Evolutionary conservation across 1,140 invertebrate genomes (phyloP).

Genomic region (Pseudomyrmex pallidus): DNA sequence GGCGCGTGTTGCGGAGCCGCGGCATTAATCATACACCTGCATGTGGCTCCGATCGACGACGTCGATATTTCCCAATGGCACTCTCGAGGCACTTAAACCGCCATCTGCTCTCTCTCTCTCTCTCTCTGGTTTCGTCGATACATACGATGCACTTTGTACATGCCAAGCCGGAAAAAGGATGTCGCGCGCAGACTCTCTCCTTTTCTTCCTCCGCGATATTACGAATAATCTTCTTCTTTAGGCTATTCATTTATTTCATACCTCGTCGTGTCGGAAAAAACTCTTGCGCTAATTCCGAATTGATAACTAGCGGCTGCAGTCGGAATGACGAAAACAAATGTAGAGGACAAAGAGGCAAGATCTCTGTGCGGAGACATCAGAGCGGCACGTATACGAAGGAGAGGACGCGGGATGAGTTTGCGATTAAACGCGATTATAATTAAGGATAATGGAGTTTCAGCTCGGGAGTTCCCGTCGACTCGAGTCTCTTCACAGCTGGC

Average conservation of each 20-base stretch:
- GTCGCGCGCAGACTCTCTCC: not conserved
- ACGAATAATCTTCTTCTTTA: slow-evolving; percentile 28
- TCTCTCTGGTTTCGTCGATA: not conserved
- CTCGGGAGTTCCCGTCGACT: slow-evolving; percentile 71
- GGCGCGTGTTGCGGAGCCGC: slow-evolving; percentile 1
- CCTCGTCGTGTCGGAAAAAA: not conserved
- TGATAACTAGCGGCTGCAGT: slow-evolving; percentile 72
- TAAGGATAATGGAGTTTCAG: slow-evolving; percentile 83
- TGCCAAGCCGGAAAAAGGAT: not conserved
- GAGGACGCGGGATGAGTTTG: slow-evolving; percentile 74
- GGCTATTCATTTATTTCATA: not conserved
- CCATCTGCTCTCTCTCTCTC: not conserved
- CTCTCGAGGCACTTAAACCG: slow-evolving; percentile 30
- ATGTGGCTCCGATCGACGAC: not conserved
- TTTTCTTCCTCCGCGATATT: not conserved
- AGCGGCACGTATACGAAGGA: slow-evolving; percentile 52
- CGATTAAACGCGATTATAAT: slow-evolving; percentile 84
- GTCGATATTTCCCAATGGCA: slow-evolving; percentile 41
- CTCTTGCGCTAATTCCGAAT: slow-evolving; percentile 73
- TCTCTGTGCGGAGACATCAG: slow-evolving; percentile 26
- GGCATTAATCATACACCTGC: slow-evolving; percentile 53
- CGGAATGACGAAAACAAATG: slow-evolving; percentile 8
- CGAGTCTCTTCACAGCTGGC: slow-evolving; percentile 68
- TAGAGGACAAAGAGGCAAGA: not conserved
- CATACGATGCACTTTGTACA: slow-evolving; percentile 3